Base-by-base conservation (phyloP, 1,140 invertebrate species). In the Zaprionus africanus region DNA sequence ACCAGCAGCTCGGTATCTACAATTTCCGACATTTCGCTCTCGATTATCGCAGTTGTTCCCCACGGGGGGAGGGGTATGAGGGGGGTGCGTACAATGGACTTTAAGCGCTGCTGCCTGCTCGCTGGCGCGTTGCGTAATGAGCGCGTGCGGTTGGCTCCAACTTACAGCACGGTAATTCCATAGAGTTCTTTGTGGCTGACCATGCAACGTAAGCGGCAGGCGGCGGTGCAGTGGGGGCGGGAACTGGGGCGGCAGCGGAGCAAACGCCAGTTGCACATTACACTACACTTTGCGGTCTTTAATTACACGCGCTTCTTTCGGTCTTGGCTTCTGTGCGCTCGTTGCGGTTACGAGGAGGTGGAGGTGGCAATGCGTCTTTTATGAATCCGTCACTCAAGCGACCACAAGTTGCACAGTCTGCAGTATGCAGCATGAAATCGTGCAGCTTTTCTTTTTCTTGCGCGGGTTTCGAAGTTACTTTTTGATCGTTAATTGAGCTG, bases 1-100 rank as follows among this genome's bases (percentile, higher is more conserved):
- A 92, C 91, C 69, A 92, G 54, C 51, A 92, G 66, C 60, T 92
- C 91, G 9, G 90, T 92, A 77, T 92, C 91, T 57, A 92, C 90
- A 64, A 87, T 83, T 75, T 92, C 91, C 62, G 86, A 83, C 91
- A 92, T 92, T 61, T 76, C 90, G 17, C 5, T 56, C 26, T 31
- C 15, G 28, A 12, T 13, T 64, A 24, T 64, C 19, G 2, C 31
- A 34, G 28, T 64, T 53, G 13, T 51, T 11, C 28, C 28, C 51
- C 31, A 2, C 19, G 31, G 19, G n/a, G 61, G n/a, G 38, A 7
- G 11, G 24, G 12, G 13, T 5, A 49, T 12, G 9, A 34, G n/a
- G 5, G 6, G 26, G 12, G 22, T 11, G 62, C 31, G 11, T 7
- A 22, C 11, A 22, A 31, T 28, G 19, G 26, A n/a, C 19, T 28